These are phyloP conservation scores for Rhinatrema bivittatum DNA, from an alignment of 2,797 vertebrate genomes.

Conservation along the genomic window DNA sequence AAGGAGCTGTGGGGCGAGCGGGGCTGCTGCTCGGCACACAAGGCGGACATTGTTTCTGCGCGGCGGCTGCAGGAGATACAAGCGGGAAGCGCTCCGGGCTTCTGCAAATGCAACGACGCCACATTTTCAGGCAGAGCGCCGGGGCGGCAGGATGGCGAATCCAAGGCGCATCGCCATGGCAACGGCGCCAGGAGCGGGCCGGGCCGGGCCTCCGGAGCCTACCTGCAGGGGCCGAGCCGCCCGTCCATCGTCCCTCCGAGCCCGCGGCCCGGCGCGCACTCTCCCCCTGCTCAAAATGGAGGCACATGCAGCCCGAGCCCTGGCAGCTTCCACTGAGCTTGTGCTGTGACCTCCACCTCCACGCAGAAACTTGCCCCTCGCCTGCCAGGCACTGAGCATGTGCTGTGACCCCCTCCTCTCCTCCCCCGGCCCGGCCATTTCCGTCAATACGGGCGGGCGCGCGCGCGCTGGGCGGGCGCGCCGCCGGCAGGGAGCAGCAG, in stretches of 20 bases:
- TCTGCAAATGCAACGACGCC: no score
- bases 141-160: no score
- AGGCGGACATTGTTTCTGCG: no score
- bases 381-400: slow-evolving; percentile 90
- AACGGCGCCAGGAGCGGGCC: no score
- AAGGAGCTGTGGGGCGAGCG: no score
- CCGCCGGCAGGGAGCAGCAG: slow-evolving; percentile 35
- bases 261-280: slow-evolving; percentile 45
- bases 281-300: slow-evolving; percentile 95
- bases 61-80: no score
- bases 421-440: slow-evolving; percentile 48
- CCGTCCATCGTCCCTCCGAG: slow-evolving; percentile 89
- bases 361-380: slow-evolving; percentile 81
- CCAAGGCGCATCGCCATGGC: no score
- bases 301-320: slow-evolving; percentile 78
- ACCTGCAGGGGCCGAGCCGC: slow-evolving; percentile 92
- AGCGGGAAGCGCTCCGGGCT: no score
- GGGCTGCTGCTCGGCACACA: no score
- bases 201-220: slow-evolving; percentile 62
- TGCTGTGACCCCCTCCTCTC: slow-evolving; percentile 81
- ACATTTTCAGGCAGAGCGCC: no score
- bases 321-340: slow-evolving; percentile 82
- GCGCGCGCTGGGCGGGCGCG: slow-evolving; percentile 47
- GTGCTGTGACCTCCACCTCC: slow-evolving; percentile 96
- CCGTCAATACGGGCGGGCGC: slow-evolving; percentile 73